Conservation (phyloP, 1,140 invertebrate species). For the Theocolax elegans region DNA sequence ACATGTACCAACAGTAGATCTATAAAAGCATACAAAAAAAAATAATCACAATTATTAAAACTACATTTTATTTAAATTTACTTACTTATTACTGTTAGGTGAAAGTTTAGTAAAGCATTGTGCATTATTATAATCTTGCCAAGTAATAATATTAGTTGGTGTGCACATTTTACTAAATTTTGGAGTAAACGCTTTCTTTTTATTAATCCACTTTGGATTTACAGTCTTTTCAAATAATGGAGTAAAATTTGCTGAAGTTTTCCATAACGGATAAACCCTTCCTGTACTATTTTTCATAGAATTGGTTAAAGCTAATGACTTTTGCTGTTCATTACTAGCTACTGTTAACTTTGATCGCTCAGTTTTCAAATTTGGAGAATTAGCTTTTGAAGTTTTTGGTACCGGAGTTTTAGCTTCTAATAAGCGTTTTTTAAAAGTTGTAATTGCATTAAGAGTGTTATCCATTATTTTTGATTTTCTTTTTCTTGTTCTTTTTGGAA, state of each 20-base stretch:
- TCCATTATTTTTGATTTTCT: neutral
- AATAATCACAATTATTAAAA: too few species aligned
- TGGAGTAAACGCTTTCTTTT: neutral
- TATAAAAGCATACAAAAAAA: too few species aligned
- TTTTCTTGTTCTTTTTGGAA: neutral
- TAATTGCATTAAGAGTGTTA: neutral
- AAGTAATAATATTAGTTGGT: neutral
- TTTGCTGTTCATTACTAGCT: too few species aligned
- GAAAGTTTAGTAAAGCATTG: neutral
- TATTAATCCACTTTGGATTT: constrained; percentile 16
- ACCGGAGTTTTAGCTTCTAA: neutral
- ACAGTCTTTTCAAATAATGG: neutral
- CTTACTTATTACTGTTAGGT: constrained; percentile 7
- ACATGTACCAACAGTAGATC: neutral
- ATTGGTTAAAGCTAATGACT: too few species aligned
- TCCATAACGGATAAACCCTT: constrained; percentile 18
- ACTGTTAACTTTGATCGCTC: too few species aligned
- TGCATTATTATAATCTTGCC: neutral
- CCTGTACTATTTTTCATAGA: neutral
- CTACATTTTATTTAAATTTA: neutral
- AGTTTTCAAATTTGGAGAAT: too few species aligned
- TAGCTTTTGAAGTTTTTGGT: neutral
- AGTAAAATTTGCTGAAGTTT: constrained; percentile 21
- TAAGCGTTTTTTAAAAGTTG: constrained; percentile 24
- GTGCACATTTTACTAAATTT: constrained; percentile 20